Evolutionary conservation across 2,113 vertebrate genomes (phyloP), one percentile per base, ranked within the genome.

Genomic region (Erpornis zantholeuca): DNA sequence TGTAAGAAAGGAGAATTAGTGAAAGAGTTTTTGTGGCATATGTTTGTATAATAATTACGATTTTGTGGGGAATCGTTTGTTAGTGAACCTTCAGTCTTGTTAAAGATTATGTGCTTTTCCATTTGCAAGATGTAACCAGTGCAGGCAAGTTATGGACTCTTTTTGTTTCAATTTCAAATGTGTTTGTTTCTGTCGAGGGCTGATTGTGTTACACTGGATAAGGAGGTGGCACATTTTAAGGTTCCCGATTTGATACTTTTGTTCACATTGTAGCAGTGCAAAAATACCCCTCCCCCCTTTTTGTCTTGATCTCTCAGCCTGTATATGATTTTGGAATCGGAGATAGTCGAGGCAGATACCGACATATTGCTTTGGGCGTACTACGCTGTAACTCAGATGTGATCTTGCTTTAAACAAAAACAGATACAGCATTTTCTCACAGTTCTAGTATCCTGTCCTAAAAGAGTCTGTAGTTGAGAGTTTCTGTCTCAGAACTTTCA

Each of bases 371-470:
- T 47, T 90, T 61, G 38, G 45, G 78, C 56, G 77, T 45, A 56
- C 50, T 68, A 15, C 61, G 53, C 53, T 76, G 77, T 72, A 53
- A 68, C 57, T 81, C 40, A 40, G 42, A 92, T 53, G 60, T 64
- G 95, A 27, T 94, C 60, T 82, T 78, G 40, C 64, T 73, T 91
- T 88, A 90, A 88, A 65, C 70, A 89, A 70, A 80, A 81, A 82
- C 40, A 95, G 73, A 90, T 72, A 63, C 12, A 65, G 36, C 35
- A 47, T 79, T 94, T 96, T 93, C 90, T 96, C 90, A 90, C 66
- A 95, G 63, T 91, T 91, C 66, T 84, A 69, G 36, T 89, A 38
- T 92, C 57, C 52, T 92, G 20, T 76, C 63, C 57, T 89, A 15
- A 92, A 80, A 80, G 40, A 76, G 17, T 79, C 59, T 2, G 1